These are phyloP conservation scores for Drosophila ficusphila DNA, from an alignment of 1,140 invertebrate genomes.

Conservation along the genomic window DNA sequence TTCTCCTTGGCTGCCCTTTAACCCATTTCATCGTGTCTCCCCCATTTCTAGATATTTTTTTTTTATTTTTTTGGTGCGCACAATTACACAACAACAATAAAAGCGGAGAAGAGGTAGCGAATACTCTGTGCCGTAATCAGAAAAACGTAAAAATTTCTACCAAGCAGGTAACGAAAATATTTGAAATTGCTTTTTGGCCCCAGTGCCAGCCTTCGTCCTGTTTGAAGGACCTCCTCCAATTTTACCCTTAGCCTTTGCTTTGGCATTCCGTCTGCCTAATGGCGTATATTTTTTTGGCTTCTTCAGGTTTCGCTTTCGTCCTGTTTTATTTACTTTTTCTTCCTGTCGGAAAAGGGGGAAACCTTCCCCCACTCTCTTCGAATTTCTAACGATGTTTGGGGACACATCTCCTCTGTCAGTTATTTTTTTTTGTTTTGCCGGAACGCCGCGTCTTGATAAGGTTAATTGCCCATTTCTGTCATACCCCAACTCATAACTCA, in stretches of 20 bases:
- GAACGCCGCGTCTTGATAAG: slow-evolving; percentile 58
- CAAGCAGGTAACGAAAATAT: slow-evolving; percentile 79
- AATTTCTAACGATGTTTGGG: slow-evolving; percentile 27
- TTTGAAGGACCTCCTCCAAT: neutral
- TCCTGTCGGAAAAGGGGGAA: too few species aligned
- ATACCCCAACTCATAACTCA: slow-evolving; percentile 37
- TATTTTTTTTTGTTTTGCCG: slow-evolving; percentile 32
- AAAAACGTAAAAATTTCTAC: slow-evolving; percentile 79
- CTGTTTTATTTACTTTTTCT: slow-evolving; percentile 39
- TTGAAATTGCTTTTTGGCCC: slow-evolving; percentile 77
- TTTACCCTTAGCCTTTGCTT: slow-evolving; percentile 20
- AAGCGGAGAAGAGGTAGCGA: slow-evolving; percentile 22
- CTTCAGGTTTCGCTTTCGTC: slow-evolving; percentile 38
- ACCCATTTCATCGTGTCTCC: slow-evolving; percentile 60
- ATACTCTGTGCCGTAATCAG: slow-evolving; percentile 66
- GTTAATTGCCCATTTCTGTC: slow-evolving; percentile 72
- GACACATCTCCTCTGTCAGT: slow-evolving; percentile 25
- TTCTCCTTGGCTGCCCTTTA: slow-evolving; percentile 23
- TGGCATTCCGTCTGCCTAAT: slow-evolving; percentile 76
- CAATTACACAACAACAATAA: slow-evolving; percentile 76
- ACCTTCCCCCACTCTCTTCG: slow-evolving; percentile 1
- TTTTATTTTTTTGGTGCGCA: slow-evolving; percentile 67
- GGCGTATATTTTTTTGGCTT: slow-evolving; percentile 71
- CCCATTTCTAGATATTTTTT: too few species aligned
- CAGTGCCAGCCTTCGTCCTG: slow-evolving; percentile 54